A percentile compares a stretch with the other conserved stretches of the same genome.
These are phyloP conservation scores for Cetonia aurata DNA, from an alignment of 2,888 invertebrate genomes.

Conservation along the genomic window DNA sequence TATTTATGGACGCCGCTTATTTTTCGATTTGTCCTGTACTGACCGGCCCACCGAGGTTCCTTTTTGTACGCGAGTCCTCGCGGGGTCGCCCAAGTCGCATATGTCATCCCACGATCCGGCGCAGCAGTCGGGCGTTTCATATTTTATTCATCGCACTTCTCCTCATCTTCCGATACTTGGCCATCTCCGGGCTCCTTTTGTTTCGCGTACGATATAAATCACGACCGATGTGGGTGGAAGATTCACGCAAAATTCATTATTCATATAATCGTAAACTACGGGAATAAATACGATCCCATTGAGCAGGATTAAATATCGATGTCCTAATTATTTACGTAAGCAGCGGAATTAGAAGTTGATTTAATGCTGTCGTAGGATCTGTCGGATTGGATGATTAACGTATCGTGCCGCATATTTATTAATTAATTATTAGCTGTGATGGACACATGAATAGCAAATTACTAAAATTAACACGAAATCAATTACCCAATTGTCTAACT, in stretches of 20 bases:
- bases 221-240: conserved; percentile 30
- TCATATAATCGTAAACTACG: neutral
- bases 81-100: conserved; percentile 52
- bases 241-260: conserved; percentile 27
- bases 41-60: conserved; percentile 34
- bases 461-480: no score
- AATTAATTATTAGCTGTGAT: no score
- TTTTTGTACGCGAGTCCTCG: conserved; percentile 30
- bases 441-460: no score
- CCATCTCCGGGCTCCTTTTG: conserved; percentile 34
- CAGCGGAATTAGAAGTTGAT: no score
- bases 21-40: conserved; percentile 42
- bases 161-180: conserved; percentile 25
- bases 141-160: conserved; percentile 53
- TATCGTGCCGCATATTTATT: no score
- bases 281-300: no score
- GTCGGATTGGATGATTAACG: no score
- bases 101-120: conserved; percentile 51
- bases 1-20: conserved; percentile 44
- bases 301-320: no score
- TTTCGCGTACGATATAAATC: conserved; percentile 40
- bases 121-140: conserved; percentile 45
- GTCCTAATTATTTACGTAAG: no score
- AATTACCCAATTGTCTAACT: no score
- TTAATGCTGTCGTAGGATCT: no score